Evolutionary conservation across 2,797 vertebrate genomes (phyloP).

Genomic region (Champsocephalus esox): DNA sequence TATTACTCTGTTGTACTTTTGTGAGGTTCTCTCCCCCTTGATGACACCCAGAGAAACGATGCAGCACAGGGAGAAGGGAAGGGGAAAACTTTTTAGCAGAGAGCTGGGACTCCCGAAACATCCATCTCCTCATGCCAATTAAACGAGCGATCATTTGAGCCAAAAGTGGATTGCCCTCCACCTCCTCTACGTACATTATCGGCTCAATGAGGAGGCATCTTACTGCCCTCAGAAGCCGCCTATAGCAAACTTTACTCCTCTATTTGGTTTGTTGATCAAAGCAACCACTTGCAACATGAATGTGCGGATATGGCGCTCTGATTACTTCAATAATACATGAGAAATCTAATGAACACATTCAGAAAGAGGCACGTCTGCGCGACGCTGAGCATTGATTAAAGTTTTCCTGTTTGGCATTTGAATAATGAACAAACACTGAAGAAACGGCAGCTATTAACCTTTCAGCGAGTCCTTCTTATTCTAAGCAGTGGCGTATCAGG

Average conservation of each 20-base stretch:
- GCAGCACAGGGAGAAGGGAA: background rate
- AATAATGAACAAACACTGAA: conserved; percentile 87
- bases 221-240: conserved; percentile 17
- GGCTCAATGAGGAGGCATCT: conserved; percentile 27
- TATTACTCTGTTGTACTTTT: conserved; percentile 27
- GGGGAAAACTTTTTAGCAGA: background rate
- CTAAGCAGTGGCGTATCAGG: conserved; percentile 61
- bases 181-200: conserved; percentile 32
- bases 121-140: conserved; percentile 34
- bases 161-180: conserved; percentile 43
- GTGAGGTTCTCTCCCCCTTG: conserved; percentile 7
- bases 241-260: conserved; percentile 62
- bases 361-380: conserved; percentile 72
- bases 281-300: conserved; percentile 71
- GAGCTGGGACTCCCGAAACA: conserved; percentile 22
- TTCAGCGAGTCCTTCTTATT: conserved; percentile 74
- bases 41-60: conserved; percentile 43
- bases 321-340: conserved; percentile 89
- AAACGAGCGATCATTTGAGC: conserved; percentile 52
- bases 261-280: conserved; percentile 75
- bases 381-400: conserved; percentile 83
- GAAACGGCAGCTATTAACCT: conserved; percentile 87
- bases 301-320: conserved; percentile 73
- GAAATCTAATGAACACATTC: conserved; percentile 84
- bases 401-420: conserved; percentile 87